phyloP scores from a whole-genome alignment of 2,888 invertebrate genomes.

The Dichetophora obliterata region DNA sequence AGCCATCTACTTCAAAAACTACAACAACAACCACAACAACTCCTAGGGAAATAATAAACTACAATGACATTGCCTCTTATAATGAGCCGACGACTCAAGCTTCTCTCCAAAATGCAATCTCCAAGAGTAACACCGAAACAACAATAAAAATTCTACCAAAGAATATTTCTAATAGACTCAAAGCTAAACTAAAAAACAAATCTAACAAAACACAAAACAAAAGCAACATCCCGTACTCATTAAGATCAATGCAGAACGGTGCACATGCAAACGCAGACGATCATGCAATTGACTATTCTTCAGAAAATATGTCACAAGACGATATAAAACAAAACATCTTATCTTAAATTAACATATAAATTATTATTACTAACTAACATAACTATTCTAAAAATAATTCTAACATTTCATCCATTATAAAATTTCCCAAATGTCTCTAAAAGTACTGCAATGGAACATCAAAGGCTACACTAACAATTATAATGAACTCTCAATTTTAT shows the following conservation, averaged over 20 bases:
- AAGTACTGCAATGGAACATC: conserved; percentile 13
- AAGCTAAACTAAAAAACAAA: background rate
- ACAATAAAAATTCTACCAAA: background rate
- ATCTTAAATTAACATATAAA: background rate
- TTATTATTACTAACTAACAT: background rate
- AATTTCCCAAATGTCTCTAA: background rate
- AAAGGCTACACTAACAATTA: background rate
- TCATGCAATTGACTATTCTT: background rate
- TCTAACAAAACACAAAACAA: background rate
- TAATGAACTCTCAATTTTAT: background rate
- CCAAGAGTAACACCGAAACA: background rate
- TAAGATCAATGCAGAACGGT: no score
- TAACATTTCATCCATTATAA: background rate
- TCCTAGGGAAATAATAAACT: background rate
- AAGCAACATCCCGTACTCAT: background rate
- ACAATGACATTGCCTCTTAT: background rate
- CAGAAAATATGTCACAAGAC: background rate
- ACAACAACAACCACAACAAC: background rate
- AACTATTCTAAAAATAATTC: background rate
- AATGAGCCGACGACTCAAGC: background rate
- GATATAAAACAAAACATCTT: background rate
- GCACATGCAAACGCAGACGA: background rate
- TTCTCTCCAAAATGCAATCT: background rate
- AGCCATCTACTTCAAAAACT: background rate
- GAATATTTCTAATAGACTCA: background rate